A percentile compares a stretch with the other conserved stretches of the same genome.
phyloP scores from a whole-genome alignment of 2,113 vertebrate species.

The Chrysochloris asiatica region DNA sequence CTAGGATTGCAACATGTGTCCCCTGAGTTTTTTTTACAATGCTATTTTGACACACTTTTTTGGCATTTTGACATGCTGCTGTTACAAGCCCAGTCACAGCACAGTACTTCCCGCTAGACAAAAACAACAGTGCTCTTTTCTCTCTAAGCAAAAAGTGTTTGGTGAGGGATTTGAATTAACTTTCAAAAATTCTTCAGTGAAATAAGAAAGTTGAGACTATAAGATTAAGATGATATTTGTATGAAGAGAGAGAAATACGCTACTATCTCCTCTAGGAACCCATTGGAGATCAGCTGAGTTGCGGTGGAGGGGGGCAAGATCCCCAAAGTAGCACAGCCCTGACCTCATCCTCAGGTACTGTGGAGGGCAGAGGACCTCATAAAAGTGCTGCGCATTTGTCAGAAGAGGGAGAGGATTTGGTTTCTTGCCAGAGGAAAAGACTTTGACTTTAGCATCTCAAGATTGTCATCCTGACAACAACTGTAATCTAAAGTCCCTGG shows the following conservation, averaged over 20 bases:
- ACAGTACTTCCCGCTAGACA: constrained; percentile 55
- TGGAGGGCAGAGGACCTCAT: constrained; percentile 48
- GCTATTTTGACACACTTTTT: constrained; percentile 74
- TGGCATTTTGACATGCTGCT: constrained; percentile 67
- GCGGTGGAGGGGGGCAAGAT: not conserved
- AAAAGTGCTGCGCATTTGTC: not conserved
- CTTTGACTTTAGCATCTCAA: constrained; percentile 21
- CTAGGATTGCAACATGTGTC: constrained; percentile 59
- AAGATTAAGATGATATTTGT: not conserved
- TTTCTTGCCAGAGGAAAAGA: constrained; percentile 49
- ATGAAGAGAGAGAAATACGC: not conserved
- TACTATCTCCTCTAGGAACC: not conserved
- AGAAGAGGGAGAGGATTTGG: constrained; percentile 32
- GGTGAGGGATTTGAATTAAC: constrained; percentile 45
- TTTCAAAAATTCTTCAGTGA: constrained; percentile 44
- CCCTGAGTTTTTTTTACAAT: constrained; percentile 56
- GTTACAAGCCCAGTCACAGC: constrained; percentile 64
- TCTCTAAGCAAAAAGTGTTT: constrained; percentile 26
- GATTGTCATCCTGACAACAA: not conserved
- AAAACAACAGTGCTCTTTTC: constrained; percentile 5
- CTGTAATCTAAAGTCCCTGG: constrained; percentile 19
- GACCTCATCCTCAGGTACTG: constrained; percentile 41
- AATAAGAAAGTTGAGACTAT: not conserved
- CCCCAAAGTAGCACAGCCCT: not conserved
- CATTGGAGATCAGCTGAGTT: not conserved